Conservation (phyloP, 2,113 vertebrate genomes). For the Paedocypris sp. region DNA sequence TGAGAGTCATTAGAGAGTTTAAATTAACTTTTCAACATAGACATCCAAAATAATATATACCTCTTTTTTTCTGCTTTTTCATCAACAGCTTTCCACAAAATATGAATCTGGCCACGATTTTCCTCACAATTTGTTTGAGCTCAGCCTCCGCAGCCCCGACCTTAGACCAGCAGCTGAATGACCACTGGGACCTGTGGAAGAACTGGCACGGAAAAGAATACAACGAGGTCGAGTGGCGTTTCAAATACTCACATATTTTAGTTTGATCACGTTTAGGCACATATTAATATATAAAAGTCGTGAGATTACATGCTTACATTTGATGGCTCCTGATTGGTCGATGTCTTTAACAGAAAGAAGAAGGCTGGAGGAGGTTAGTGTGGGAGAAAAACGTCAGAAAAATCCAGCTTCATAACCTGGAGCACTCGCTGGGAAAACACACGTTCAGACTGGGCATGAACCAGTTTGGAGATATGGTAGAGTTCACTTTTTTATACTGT, state of each 20-base stretch:
- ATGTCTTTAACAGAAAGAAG: constrained; percentile 65
- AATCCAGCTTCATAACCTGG: constrained; percentile 83
- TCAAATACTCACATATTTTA: too few relatives aligned
- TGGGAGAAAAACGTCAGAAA: constrained; percentile 90
- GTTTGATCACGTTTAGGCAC: too few relatives aligned
- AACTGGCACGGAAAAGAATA: constrained; percentile 66
- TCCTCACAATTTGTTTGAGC: constrained; percentile 48
- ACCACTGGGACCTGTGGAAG: constrained; percentile 74
- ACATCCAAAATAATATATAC: not conserved
- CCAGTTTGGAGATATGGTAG: constrained; percentile 89
- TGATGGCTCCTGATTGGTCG: not conserved
- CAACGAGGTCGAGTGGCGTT: constrained; percentile 61
- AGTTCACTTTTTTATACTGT: not conserved
- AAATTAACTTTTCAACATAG: too few relatives aligned
- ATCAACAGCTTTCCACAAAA: constrained; percentile 29
- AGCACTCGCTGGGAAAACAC: constrained; percentile 74
- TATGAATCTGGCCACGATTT: constrained; percentile 36
- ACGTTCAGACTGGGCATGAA: constrained; percentile 80
- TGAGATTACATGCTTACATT: too few relatives aligned
- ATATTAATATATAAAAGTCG: too few relatives aligned
- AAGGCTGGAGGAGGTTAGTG: constrained; percentile 77
- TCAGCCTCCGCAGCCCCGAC: constrained; percentile 51
- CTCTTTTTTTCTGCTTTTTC: not conserved
- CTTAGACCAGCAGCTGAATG: constrained; percentile 55
- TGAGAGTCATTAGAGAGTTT: too few relatives aligned